Evolutionary conservation across 2,113 vertebrate genomes (phyloP), one percentile per base, ranked within the genome.

Genomic region (Plestiodon gilberti): DNA sequence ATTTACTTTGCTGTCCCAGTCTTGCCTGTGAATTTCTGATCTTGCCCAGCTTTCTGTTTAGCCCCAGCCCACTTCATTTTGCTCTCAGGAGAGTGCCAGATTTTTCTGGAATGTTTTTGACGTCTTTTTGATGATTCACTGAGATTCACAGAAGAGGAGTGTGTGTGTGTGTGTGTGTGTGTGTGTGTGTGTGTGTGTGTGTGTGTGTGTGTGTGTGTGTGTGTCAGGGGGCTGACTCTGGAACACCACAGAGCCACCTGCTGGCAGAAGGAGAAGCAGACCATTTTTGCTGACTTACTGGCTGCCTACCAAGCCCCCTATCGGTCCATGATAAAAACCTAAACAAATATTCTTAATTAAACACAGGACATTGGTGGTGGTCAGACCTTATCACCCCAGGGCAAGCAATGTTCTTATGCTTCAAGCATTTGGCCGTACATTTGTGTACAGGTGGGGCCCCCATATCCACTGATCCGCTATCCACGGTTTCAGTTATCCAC

Each of bases 41-140:
- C 69, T 74, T 83, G 17, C 55, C 7, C 23, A 73, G 35, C 52
- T 59, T 43, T 64, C 38, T 70, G 62, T 3, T 7, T 20, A 40
- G 33, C 2, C 35, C 81, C 23, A 18, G 14, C 48, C 14, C 23
- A 30, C 30, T 74, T 83, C 67, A 82, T 71, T 82, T 81, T 71
- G 48, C 48, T 71, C n/a, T 38, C 82, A 73, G 55, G 4, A 43
- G 35, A 28, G 55, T 62, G 82, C 82, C 70, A 83, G 43, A 30
- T 17, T 74, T 83, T 74, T 62, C 55, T 62, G 82, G 69, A 83
- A 62, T 70, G 43, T 35, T 74, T 74, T 74, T 18, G 61, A 61
- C 62, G 18, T 43, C 62, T 22, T 61, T 81, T 59, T 61, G 43
- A n/a, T n/a, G 38, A 64, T 83, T 83, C 75, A 75, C 81, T 83